Base-by-base conservation (phyloP, 2,797 vertebrate genomes). In the Hipposideros larvatus region DNA sequence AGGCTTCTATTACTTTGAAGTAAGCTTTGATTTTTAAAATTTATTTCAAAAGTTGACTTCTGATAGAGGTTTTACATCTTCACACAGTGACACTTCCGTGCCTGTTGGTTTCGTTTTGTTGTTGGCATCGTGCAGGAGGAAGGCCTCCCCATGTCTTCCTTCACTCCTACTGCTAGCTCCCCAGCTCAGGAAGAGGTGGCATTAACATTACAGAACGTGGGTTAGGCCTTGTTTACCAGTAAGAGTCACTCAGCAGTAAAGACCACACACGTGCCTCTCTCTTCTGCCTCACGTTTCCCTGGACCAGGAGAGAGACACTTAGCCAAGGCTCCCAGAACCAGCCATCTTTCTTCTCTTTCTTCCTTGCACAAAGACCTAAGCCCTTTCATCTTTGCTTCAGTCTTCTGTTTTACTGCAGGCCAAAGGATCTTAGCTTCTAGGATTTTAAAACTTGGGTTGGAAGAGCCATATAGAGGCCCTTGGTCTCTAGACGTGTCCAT, bases 1-100 rank as follows among this genome's bases (percentile, higher is more conserved):
- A 70, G 24, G 8, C 91, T 97, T 95, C 94, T 85, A 46, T 96
- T 96, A 92, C 94, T 97, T 97, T 96, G 85, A 88, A 97, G 78
- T 96, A 80, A 92, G 70, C 53, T 97, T 93, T 83, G 71, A 78
- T 73, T 95, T 96, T 57, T 66, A 89, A 90, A 77, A 19, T 87
- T 73, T 53, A 51, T 75, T 94, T 97, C 48, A 87, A 80, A 94
- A 88, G 34, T 61, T 51, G 70, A 53, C 83, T 96, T 96, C 71
- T 65, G 90, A 19, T 0, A 48, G 70, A 63, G 18, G n/a, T 77
- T 70, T 86, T 31, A 18, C 57, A 37, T 26, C 3, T 53, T 43
- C 80, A 80, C 46, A 65, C 34, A 68, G 46, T 73, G n/a, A 86
- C 59, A 37, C 2, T 68, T 66, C 1, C 10, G 5, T 19, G 65